A percentile compares a stretch with the other conserved stretches of the same genome.
Conservation (phyloP, 2,113 vertebrate species). For the Vulpes ferrilata region DNA sequence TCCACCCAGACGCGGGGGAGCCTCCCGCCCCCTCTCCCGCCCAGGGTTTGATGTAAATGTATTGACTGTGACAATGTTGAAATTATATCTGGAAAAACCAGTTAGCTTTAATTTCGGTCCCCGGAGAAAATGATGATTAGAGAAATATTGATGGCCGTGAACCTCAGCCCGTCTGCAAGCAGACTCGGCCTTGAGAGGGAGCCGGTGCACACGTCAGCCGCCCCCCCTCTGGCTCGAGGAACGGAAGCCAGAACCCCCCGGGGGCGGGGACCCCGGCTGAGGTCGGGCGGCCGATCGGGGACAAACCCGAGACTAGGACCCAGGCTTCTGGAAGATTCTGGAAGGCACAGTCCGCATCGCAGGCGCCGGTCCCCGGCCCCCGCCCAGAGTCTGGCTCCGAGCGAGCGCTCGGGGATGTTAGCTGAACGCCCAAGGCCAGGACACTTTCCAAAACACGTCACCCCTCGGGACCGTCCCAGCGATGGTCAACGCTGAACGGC, state of each 20-base stretch:
- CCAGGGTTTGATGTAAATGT: conserved; percentile 42
- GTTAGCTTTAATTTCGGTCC: conserved; percentile 23
- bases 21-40: not conserved
- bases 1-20: not conserved
- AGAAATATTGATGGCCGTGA: conserved; percentile 64
- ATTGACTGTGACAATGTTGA: conserved; percentile 32
- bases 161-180: conserved; percentile 2
- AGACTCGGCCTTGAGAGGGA: not conserved
- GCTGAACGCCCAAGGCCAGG: not conserved
- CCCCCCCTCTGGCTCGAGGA: not conserved
- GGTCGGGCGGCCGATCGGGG: not conserved
- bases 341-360: not conserved
- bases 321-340: not conserved
- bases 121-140: conserved; percentile 57
- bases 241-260: not conserved
- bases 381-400: not conserved
- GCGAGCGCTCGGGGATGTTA: too few relatives aligned
- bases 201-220: not conserved
- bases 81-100: conserved; percentile 48
- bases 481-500: not conserved
- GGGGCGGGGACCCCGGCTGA: not conserved
- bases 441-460: not conserved
- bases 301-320: not conserved
- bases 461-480: not conserved
- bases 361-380: not conserved